Evolutionary conservation across 2,113 vertebrate genomes (phyloP).

Genomic region (Struthidea cinerea): DNA sequence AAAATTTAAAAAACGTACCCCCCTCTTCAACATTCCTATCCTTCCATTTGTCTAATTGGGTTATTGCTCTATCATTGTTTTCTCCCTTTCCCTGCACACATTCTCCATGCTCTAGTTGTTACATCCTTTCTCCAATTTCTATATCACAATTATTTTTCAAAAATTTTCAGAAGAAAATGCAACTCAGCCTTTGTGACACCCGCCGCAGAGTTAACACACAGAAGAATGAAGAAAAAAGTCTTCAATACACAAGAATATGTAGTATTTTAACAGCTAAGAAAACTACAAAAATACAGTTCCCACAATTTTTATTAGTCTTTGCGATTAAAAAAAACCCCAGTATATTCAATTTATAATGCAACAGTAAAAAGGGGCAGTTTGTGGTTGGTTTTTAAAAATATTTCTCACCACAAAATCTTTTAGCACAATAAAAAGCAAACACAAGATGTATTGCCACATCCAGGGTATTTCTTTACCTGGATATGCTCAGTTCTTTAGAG

Average conservation of each 20-base stretch:
- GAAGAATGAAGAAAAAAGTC: background rate
- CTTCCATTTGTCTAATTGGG: background rate
- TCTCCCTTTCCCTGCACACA: background rate
- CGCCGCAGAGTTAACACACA: background rate
- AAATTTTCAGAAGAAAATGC: background rate
- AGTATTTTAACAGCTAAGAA: background rate
- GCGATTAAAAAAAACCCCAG: background rate
- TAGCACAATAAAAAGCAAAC: background rate
- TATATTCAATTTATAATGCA: background rate
- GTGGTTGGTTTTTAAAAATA: background rate
- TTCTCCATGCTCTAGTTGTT: background rate
- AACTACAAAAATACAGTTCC: background rate
- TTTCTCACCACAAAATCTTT: background rate
- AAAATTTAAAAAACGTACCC: rapidly evolving
- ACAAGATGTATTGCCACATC: background rate
- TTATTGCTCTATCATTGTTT: background rate
- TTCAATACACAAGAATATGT: background rate
- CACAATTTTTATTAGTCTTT: background rate
- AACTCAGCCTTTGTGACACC: background rate
- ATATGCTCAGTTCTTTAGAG: background rate
- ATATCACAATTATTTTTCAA: background rate
- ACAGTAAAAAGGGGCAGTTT: background rate
- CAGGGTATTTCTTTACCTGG: background rate
- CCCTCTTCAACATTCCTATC: background rate
- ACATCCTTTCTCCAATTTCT: background rate